Evolutionary conservation across 2,113 vertebrate species (phyloP).

Genomic region (Jacana jacana): DNA sequence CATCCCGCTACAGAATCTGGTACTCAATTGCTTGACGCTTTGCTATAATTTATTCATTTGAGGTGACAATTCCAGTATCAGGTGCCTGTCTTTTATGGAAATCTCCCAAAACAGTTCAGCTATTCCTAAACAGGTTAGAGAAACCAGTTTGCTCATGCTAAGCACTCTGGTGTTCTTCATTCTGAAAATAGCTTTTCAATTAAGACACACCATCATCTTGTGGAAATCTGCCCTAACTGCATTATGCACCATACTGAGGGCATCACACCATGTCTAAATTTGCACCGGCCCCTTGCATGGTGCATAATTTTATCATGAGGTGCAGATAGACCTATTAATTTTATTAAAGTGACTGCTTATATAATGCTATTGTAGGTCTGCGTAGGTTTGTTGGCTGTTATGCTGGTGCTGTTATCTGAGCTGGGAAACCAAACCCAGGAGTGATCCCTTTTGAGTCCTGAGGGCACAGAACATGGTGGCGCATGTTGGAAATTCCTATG

Average conservation of each 20-base stretch:
- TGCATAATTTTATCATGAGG: background rate
- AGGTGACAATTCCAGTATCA: background rate
- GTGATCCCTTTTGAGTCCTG: background rate
- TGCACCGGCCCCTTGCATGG: background rate
- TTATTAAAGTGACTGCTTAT: conserved; percentile 2
- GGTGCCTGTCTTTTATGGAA: background rate
- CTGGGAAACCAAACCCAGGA: background rate
- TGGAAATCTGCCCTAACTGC: background rate
- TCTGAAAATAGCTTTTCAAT: background rate
- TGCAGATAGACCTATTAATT: background rate
- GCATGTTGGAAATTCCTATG: background rate
- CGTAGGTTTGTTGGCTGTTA: background rate
- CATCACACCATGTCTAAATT: background rate
- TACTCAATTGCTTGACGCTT: background rate
- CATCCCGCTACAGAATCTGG: background rate
- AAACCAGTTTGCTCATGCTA: background rate
- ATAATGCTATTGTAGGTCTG: conserved; percentile 28
- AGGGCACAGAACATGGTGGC: background rate
- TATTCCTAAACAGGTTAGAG: background rate
- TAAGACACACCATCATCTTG: background rate
- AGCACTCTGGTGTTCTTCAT: background rate
- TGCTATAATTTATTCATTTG: background rate
- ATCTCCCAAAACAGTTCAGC: background rate
- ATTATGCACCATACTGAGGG: background rate
- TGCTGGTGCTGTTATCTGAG: background rate